phyloP scores from a whole-genome alignment of 2,797 vertebrate species.

The Strix occidentalis region DNA sequence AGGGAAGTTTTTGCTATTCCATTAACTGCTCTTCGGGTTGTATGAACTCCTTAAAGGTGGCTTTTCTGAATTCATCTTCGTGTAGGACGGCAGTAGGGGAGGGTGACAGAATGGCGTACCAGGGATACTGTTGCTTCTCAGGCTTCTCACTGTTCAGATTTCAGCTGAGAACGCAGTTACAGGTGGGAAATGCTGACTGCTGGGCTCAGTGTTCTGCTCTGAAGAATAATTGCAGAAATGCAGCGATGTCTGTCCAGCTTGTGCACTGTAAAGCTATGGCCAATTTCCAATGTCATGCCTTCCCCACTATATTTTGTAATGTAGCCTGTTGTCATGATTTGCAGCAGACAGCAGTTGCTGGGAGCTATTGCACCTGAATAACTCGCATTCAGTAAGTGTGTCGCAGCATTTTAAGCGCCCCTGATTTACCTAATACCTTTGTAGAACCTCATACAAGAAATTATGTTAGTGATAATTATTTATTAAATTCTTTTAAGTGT shows the following conservation, averaged over 20 bases:
- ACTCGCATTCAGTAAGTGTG: background rate
- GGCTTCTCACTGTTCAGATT: background rate
- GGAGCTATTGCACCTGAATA: background rate
- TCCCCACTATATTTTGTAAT: background rate
- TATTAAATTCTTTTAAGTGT: background rate
- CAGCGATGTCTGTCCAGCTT: background rate
- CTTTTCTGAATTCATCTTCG: background rate
- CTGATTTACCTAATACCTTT: background rate
- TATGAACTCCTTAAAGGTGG: background rate
- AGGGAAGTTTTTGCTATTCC: background rate
- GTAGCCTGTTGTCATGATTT: background rate
- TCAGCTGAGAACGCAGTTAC: background rate
- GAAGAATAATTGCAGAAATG: background rate
- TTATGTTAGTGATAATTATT: background rate
- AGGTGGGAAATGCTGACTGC: background rate
- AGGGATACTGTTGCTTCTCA: background rate
- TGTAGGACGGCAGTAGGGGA: background rate
- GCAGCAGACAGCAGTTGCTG: background rate
- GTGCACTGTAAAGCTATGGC: background rate
- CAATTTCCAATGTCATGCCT: background rate
- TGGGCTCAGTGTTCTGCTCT: background rate
- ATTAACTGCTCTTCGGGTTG: background rate
- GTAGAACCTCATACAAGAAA: background rate
- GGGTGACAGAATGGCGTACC: fast-evolving
- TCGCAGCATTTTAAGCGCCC: background rate